A percentile compares a stretch with the other conserved stretches of the same genome.
phyloP scores from a whole-genome alignment of 2,797 vertebrate species.

The Darevskia nairensis region DNA sequence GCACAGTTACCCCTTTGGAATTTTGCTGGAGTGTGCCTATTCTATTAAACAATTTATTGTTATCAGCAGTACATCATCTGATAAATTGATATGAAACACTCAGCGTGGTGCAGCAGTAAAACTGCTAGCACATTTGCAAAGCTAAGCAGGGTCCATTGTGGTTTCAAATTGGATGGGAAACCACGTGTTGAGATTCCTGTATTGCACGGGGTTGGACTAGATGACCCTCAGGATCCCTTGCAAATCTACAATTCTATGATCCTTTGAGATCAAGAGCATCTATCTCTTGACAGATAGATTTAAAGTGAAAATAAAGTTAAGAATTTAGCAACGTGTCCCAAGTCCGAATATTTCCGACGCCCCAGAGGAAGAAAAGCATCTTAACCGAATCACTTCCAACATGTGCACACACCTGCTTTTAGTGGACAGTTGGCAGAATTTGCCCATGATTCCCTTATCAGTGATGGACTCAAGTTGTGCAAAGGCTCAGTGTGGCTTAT shows the following conservation, averaged over 20 bases:
- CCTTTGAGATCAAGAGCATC: background rate
- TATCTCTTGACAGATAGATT: background rate
- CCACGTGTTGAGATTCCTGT: no score
- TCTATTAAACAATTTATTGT: no score
- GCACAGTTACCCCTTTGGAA: background rate
- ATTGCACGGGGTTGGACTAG: no score
- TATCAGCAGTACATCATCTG: background rate
- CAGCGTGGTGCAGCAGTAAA: background rate
- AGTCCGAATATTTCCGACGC: background rate
- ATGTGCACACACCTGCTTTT: background rate
- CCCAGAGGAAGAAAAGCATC: background rate
- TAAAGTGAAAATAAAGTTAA: background rate
- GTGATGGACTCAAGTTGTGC: background rate
- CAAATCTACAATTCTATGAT: no score
- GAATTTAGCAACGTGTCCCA: background rate
- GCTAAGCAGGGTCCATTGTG: no score
- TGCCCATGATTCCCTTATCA: background rate
- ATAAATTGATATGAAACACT: background rate
- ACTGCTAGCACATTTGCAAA: no score
- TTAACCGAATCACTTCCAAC: background rate
- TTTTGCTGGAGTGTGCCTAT: background rate
- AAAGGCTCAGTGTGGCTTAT: background rate
- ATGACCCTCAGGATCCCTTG: no score
- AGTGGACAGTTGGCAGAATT: background rate
- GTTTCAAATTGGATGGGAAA: no score